Evolutionary conservation across 2,888 invertebrate species (phyloP), one percentile per base, ranked within the genome.

Genomic region (Melangyna quadrimaculata): DNA sequence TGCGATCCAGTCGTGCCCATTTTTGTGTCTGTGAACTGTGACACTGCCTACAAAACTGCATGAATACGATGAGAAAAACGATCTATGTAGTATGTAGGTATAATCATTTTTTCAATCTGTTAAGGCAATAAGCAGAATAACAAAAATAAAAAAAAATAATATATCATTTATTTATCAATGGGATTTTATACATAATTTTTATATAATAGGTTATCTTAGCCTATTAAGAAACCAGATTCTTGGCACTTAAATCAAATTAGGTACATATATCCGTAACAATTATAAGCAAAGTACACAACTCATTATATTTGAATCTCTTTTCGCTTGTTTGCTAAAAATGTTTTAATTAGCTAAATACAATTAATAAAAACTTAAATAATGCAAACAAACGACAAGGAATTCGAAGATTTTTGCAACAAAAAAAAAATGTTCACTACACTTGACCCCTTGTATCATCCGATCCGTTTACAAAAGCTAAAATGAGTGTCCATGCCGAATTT

Each of bases 221-320:
- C 12, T 12, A 35, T 3, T 45, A 10, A 12, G 12, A 48, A 24
- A 24, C 55, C 32, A 17, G 32, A 14, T 55, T 35, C 12, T 5
- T 14, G 10, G 37, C 14, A 37, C 14, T 14, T 14, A 37, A 37
- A 37, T 14, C 37, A 5, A 37, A 5, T 14, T 14, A n/a, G n/a
- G n/a, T n/a, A n/a, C n/a, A n/a, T n/a, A 70, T 74, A 40, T 43
- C 32, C 10, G 27, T 74, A 43, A 70, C 55, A 80, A 80, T 80
- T 74, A 74, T n/a, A n/a, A n/a, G 37, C 61, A 80, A 74, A 80
- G 48, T 69, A 70, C 70, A 70, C 24, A 70, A 48, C 70, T 80
- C 51, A 67, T 73, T 59, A 67, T 37, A 37, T 37, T 45, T 45
- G 17, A 14, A 17, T 48, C 63, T 70, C 29, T 29, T 9, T 45